Conservation (phyloP, 2,797 vertebrate genomes). For the Oreonectes daqikongensis region DNA sequence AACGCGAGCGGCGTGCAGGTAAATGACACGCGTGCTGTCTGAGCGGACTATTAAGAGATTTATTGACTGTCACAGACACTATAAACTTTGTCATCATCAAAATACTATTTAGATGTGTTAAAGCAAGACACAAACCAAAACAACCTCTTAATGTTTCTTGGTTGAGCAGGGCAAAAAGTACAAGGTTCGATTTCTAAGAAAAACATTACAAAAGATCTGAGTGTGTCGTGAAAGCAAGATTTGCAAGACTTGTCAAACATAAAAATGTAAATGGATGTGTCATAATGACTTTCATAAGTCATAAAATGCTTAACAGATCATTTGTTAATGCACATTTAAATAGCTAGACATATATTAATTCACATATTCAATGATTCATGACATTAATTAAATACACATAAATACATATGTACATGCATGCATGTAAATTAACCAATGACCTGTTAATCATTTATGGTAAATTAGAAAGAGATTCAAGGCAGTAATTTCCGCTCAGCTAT, state of each 20-base stretch:
- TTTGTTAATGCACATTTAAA: not conserved
- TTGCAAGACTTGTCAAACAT: too few species aligned
- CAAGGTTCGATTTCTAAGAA: too few species aligned
- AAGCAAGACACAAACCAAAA: not conserved
- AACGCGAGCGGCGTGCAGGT: conserved; percentile 62
- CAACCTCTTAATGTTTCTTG: too few species aligned
- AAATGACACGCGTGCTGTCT: conserved; percentile 75
- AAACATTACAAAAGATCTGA: too few species aligned
- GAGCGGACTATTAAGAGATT: conserved; percentile 53
- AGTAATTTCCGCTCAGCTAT: not conserved
- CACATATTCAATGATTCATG: too few species aligned
- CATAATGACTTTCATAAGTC: too few species aligned
- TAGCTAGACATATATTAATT: too few species aligned
- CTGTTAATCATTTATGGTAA: not conserved
- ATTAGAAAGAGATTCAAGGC: not conserved
- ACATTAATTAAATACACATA: too few species aligned
- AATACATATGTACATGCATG: too few species aligned
- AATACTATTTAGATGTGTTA: not conserved
- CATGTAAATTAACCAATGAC: not conserved
- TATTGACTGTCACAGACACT: conserved; percentile 53
- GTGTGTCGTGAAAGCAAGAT: too few species aligned
- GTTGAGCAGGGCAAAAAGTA: too few species aligned
- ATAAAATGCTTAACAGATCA: not conserved
- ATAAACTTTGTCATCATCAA: not conserved
- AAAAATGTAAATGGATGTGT: too few species aligned